phyloP scores from a whole-genome alignment of 1,140 invertebrate species.

The Tetramorium parvispinum region DNA sequence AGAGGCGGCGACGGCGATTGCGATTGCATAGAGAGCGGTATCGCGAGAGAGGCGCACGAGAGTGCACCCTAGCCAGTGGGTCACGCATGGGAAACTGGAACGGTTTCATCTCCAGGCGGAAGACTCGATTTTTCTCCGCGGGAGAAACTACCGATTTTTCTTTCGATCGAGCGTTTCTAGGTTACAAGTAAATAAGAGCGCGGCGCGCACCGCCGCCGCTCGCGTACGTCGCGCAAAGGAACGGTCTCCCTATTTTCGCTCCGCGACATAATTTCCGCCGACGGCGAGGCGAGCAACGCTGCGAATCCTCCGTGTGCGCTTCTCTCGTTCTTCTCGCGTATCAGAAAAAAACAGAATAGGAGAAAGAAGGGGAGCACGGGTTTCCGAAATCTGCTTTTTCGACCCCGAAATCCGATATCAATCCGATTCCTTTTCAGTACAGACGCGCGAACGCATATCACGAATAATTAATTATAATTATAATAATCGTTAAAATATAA shows the following conservation, averaged over 20 bases:
- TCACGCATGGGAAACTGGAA: constrained; percentile 74
- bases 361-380: not conserved
- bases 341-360: not conserved
- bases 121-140: constrained; percentile 68
- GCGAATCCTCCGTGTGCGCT: not conserved
- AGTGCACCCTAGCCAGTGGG: constrained; percentile 61
- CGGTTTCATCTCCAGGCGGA: constrained; percentile 69
- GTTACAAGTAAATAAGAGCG: constrained; percentile 61
- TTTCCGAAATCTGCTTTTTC: not conserved
- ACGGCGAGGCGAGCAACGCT: not conserved
- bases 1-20: constrained; percentile 34
- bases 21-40: constrained; percentile 36
- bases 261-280: constrained; percentile 45
- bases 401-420: not conserved
- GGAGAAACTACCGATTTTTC: constrained; percentile 75
- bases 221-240: constrained; percentile 10
- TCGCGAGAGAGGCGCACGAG: constrained; percentile 37
- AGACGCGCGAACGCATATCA: not conserved
- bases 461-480: not conserved
- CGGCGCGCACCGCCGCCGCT: not conserved
- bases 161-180: constrained; percentile 59
- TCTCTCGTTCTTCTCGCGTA: not conserved
- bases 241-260: constrained; percentile 50
- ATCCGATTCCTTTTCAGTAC: not conserved
- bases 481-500: not conserved